Conservation (phyloP, 2,113 vertebrate species). For the Trachemys scripta region DNA sequence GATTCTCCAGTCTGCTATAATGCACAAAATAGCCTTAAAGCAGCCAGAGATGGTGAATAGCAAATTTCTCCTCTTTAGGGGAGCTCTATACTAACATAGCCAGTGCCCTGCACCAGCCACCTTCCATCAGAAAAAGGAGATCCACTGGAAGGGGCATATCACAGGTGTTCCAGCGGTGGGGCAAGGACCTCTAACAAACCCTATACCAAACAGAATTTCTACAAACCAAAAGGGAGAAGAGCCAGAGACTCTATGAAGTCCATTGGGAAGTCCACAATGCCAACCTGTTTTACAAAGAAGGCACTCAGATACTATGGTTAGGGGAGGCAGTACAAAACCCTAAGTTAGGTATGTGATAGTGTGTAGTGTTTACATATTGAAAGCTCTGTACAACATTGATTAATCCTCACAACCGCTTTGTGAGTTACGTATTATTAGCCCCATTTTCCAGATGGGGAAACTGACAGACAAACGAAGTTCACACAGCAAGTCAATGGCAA, state of each 20-base stretch:
- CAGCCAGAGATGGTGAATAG: not conserved
- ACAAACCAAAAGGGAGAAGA: not conserved
- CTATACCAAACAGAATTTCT: not conserved
- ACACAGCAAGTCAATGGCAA: not conserved
- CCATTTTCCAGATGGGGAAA: not conserved
- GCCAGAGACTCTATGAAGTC: not conserved
- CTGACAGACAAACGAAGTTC: not conserved
- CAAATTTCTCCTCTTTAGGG: not conserved
- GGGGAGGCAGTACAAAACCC: not conserved
- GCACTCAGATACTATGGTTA: not conserved
- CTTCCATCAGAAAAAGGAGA: not conserved
- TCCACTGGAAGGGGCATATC: not conserved
- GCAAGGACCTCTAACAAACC: not conserved
- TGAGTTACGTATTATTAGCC: constrained; percentile 27
- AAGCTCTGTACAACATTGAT: constrained; percentile 38
- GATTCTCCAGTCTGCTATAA: not conserved
- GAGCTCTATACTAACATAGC: not conserved
- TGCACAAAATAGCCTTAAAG: not conserved
- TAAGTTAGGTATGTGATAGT: not conserved
- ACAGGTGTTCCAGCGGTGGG: not conserved
- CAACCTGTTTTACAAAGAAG: not conserved
- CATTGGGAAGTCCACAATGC: not conserved
- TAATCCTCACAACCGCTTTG: constrained; percentile 49
- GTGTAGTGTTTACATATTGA: not conserved
- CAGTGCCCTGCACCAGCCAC: not conserved